Evolutionary conservation across 2,888 invertebrate species (phyloP).

Genomic region (Catonia carolina): DNA sequence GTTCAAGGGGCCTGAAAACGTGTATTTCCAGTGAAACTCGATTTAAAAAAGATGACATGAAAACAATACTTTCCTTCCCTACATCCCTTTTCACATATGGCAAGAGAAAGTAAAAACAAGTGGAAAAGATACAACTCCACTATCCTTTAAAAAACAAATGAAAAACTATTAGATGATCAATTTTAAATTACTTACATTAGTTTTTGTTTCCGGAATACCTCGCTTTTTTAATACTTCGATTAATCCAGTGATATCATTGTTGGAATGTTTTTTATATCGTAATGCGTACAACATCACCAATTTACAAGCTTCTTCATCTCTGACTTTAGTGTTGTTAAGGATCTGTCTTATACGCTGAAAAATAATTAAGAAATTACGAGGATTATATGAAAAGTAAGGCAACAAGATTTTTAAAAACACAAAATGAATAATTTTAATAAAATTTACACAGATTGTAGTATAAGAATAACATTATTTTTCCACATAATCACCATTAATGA

Average conservation of each 20-base stretch:
- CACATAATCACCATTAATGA: too few species aligned
- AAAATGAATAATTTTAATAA: not conserved
- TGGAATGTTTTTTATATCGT: constrained; percentile 84
- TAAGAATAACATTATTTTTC: too few species aligned
- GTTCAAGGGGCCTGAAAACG: too few species aligned
- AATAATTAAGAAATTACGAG: constrained; percentile 19
- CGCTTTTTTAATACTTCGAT: constrained; percentile 59
- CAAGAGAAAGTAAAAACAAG: too few species aligned
- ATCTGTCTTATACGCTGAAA: constrained; percentile 67
- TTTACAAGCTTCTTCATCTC: constrained; percentile 74
- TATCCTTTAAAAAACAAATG: not conserved
- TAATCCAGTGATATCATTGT: constrained; percentile 72
- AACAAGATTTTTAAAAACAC: too few species aligned
- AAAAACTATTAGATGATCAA: not conserved
- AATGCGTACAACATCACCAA: constrained; percentile 90
- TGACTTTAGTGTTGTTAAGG: constrained; percentile 62
- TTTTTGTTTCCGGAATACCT: constrained; percentile 27
- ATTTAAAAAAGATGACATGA: too few species aligned
- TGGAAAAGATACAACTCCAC: too few species aligned
- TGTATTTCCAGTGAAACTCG: too few species aligned
- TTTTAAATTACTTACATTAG: constrained; percentile 22
- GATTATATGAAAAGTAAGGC: too few species aligned
- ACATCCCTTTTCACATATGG: too few species aligned
- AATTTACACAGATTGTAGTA: not conserved
- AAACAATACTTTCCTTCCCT: too few species aligned